Evolutionary conservation across 2,888 invertebrate genomes (phyloP).

Genomic region (Trimorus sp.): DNA sequence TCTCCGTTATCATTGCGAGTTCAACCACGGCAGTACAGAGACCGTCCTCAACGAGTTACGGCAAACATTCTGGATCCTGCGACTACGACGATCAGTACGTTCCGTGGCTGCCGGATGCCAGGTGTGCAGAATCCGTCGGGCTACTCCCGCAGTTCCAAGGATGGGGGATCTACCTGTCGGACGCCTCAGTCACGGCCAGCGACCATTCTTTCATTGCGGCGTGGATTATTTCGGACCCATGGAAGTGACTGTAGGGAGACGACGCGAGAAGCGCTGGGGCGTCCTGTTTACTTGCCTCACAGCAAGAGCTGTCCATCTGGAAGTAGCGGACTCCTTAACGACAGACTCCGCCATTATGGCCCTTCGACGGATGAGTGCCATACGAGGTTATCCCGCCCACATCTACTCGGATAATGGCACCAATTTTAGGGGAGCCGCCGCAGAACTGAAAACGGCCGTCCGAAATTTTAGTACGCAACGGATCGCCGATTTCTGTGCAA

Average conservation of each 20-base stretch:
- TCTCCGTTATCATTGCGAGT: no score
- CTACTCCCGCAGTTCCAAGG: not conserved
- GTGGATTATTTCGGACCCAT: not conserved
- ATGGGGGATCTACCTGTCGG: not conserved
- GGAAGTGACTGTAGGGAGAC: conserved; percentile 53
- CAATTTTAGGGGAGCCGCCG: not conserved
- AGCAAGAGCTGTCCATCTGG: conserved; percentile 62
- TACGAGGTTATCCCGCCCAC: not conserved
- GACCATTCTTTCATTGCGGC: not conserved
- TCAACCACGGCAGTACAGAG: no score
- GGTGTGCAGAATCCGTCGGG: no score
- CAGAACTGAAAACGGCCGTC: not conserved
- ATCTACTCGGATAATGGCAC: conserved; percentile 3
- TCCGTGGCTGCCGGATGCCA: no score
- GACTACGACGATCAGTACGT: no score
- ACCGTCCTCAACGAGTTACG: no score
- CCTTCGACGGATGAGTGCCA: conserved; percentile 41
- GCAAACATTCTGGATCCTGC: no score
- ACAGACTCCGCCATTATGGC: conserved; percentile 60
- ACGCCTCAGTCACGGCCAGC: conserved; percentile 1
- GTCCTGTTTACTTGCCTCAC: conserved; percentile 57
- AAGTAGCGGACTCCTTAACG: conserved; percentile 43
- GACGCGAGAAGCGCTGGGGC: conserved; percentile 58
- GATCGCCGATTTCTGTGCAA: no score
- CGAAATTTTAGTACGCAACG: no score